A percentile compares a stretch with the other conserved stretches of the same genome.
These are phyloP conservation scores for Luperina testacea DNA, from an alignment of 2,888 invertebrate species.

Conservation along the genomic window DNA sequence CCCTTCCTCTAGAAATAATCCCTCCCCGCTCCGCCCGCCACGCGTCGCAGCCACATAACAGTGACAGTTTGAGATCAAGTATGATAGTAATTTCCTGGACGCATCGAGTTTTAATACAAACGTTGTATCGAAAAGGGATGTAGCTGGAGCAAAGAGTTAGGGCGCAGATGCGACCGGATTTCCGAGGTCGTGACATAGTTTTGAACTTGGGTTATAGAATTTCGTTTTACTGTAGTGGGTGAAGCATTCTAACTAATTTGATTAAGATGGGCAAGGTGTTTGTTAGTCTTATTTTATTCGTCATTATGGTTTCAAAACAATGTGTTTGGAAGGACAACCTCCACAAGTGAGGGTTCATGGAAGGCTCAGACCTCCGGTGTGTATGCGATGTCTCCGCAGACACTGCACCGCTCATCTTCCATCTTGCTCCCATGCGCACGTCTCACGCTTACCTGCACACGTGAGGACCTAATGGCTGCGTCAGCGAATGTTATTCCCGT, in stretches of 20 bases:
- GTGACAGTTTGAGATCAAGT: constrained; percentile 82
- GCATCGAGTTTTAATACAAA: constrained; percentile 82
- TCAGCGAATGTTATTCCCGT: not conserved
- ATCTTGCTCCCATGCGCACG: no score
- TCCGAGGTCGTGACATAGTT: constrained; percentile 8
- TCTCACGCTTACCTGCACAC: no score
- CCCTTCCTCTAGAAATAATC: constrained; percentile 19
- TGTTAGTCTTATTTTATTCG: not conserved
- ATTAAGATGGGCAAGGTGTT: not conserved
- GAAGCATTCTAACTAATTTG: not conserved
- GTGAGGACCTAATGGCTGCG: no score
- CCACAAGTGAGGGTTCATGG: no score
- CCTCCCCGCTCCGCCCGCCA: constrained; percentile 59
- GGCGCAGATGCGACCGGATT: constrained; percentile 41
- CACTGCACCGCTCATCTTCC: no score
- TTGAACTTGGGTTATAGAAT: not conserved
- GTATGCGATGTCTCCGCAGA: no score
- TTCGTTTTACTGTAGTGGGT: not conserved
- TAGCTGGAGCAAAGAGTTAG: constrained; percentile 62
- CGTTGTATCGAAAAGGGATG: constrained; percentile 77
- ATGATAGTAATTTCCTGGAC: constrained; percentile 83
- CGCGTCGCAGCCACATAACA: constrained; percentile 45
- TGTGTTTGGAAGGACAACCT: not conserved
- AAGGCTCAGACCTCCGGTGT: no score
- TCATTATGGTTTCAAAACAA: not conserved